Percentiles rank a stretch among this genome's conserved stretches.
phyloP scores from a whole-genome alignment of 2,797 vertebrate genomes.

The Antrozous pallidus region DNA sequence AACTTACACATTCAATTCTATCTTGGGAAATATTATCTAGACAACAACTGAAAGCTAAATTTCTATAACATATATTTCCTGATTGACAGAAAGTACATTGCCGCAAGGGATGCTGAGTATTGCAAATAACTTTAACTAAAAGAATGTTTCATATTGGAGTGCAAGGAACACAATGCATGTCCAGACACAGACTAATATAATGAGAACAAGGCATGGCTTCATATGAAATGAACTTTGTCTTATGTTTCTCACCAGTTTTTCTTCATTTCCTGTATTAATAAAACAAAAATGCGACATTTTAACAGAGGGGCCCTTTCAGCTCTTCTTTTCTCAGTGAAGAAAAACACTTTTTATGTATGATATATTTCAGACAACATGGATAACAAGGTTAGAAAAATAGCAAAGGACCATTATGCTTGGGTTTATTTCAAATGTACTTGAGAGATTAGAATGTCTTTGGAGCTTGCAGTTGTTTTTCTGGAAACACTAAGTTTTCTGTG shows the following conservation, averaged over 20 bases:
- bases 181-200: background rate
- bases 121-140: conserved; percentile 15
- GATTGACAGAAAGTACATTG: background rate
- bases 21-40: conserved; percentile 23
- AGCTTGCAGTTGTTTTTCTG: conserved; percentile 45
- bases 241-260: background rate
- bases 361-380: conserved; percentile 71
- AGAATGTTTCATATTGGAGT: background rate
- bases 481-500: conserved; percentile 60
- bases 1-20: background rate
- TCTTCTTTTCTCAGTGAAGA: conserved; percentile 81
- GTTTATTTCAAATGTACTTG: conserved; percentile 36
- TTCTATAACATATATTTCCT: background rate
- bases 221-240: background rate
- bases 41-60: background rate
- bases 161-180: background rate
- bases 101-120: background rate
- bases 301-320: background rate
- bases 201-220: background rate
- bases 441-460: conserved; percentile 55
- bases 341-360: conserved; percentile 81
- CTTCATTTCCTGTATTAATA: background rate
- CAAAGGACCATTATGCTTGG: conserved; percentile 54
- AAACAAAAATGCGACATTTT: conserved; percentile 18
- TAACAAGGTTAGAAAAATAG: conserved; percentile 67